Conservation (phyloP, 2,797 vertebrate species). For the Nyctalus aviator region DNA sequence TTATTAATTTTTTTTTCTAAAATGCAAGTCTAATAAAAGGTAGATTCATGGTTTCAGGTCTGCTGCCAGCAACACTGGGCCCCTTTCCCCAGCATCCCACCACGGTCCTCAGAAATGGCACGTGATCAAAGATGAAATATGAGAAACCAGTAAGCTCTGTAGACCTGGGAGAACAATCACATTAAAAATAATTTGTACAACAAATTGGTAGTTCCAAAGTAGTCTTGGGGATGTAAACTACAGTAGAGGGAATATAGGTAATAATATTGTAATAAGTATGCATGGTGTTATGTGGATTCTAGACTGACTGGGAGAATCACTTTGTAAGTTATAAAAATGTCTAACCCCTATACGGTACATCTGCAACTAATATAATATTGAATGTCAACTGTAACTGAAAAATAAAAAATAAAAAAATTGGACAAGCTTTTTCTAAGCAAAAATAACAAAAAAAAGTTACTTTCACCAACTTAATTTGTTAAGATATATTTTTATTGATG, state of each 20-base stretch:
- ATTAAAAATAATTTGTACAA: conserved; percentile 45
- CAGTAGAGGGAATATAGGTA: not conserved
- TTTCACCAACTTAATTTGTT: not conserved
- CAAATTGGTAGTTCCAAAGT: not conserved
- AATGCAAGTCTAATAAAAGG: conserved; percentile 46
- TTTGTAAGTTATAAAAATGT: not conserved
- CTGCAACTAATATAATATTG: not conserved
- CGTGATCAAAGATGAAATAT: conserved; percentile 59
- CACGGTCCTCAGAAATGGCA: conserved; percentile 29
- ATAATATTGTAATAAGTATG: not conserved
- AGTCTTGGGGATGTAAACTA: not conserved
- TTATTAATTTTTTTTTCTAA: not conserved
- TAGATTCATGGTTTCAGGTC: conserved; percentile 52
- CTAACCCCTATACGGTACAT: not conserved
- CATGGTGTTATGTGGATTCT: not conserved
- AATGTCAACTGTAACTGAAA: not conserved
- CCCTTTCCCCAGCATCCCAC: not conserved
- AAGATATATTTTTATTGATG: too few relatives aligned
- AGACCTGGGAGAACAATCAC: conserved; percentile 17
- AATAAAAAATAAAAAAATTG: not conserved
- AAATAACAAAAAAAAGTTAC: not conserved
- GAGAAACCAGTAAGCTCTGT: conserved; percentile 27
- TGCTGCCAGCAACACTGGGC: conserved; percentile 1
- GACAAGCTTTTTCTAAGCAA: not conserved
- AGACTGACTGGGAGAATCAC: not conserved